phyloP scores from a whole-genome alignment of 1,140 invertebrate genomes.

The Leptinotarsa texana region DNA sequence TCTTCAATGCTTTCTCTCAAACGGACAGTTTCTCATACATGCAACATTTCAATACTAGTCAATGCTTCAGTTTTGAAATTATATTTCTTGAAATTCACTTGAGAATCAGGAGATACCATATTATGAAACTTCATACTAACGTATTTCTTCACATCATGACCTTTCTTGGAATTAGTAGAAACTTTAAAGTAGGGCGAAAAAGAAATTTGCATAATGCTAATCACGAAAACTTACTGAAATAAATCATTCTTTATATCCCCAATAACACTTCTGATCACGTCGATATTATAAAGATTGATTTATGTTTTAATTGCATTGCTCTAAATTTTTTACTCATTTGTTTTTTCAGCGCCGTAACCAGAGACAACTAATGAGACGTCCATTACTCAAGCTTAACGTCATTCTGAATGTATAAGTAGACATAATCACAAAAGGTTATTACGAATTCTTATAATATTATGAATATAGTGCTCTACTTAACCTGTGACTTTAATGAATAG shows the following conservation, averaged over 20 bases:
- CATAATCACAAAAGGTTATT: slow-evolving; percentile 16
- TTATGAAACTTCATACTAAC: no score
- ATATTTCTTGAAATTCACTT: no score
- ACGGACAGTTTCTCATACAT: no score
- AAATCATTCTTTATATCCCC: not conserved
- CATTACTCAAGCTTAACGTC: not conserved
- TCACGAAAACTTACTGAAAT: not conserved
- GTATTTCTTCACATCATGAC: no score
- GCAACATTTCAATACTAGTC: no score
- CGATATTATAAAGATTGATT: not conserved
- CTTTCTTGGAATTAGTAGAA: no score
- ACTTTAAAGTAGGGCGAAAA: no score
- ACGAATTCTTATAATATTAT: slow-evolving; percentile 12
- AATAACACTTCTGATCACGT: not conserved
- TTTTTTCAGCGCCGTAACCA: not conserved
- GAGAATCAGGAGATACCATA: no score
- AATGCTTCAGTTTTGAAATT: no score
- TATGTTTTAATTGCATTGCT: slow-evolving; percentile 9
- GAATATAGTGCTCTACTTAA: slow-evolving; percentile 18
- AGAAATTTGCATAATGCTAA: no score
- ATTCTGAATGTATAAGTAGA: not conserved
- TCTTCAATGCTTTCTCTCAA: no score
- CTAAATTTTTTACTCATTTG: not conserved
- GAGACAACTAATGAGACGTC: not conserved
- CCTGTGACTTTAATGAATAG: slow-evolving; percentile 16